Conservation (phyloP, 2,113 vertebrate species). For the Ptilorrhoa leucosticta region DNA sequence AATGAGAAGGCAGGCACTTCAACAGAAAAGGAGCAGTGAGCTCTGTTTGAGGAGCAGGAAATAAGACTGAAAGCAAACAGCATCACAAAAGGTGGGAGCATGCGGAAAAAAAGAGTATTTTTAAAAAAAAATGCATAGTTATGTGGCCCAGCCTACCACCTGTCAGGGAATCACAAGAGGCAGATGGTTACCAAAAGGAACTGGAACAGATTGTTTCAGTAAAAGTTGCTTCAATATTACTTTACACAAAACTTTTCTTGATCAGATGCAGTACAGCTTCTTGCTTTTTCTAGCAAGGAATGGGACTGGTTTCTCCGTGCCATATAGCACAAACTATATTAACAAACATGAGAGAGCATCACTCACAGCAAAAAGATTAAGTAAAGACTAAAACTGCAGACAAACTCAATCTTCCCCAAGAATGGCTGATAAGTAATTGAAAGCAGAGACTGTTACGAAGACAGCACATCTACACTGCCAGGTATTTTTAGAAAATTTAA, state of each 20-base stretch:
- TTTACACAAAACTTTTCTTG: neutral
- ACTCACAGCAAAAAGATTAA: neutral
- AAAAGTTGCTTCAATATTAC: neutral
- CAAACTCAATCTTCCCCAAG: neutral
- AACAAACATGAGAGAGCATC: neutral
- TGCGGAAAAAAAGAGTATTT: neutral
- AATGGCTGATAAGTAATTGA: neutral
- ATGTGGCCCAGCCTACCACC: neutral
- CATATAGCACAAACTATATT: neutral
- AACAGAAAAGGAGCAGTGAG: neutral
- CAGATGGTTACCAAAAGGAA: slow-evolving; percentile 2
- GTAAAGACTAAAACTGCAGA: neutral
- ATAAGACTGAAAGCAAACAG: neutral
- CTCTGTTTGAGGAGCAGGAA: neutral
- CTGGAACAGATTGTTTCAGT: neutral
- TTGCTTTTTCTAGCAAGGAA: neutral
- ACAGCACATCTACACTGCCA: neutral
- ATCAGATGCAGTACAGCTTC: neutral
- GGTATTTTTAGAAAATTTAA: neutral
- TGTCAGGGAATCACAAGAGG: neutral
- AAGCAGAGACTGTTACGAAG: neutral
- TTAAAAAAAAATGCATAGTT: neutral
- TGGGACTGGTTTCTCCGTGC: neutral
- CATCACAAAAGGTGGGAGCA: neutral
- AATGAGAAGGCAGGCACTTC: neutral